Evolutionary conservation across 2,888 invertebrate genomes (phyloP).

Genomic region (Xanthostigma xanthostigma): DNA sequence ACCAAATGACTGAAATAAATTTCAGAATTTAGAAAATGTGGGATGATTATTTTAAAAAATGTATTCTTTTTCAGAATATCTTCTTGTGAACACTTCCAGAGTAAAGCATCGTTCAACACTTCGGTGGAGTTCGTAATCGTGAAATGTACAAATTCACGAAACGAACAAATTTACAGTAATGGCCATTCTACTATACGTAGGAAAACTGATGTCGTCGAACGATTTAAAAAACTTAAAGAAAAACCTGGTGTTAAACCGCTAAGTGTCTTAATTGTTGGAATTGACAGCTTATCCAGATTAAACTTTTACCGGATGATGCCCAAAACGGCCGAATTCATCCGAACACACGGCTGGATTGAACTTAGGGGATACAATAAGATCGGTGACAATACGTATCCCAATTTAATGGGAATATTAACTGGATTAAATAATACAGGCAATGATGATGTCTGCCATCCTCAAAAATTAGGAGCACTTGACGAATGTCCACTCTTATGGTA

Average conservation of each 20-base stretch:
- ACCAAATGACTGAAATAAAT: too few relatives aligned
- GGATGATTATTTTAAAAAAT: neutral
- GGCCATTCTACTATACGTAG: conserved; percentile 31
- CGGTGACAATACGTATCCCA: conserved; percentile 83
- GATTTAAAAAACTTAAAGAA: conserved; percentile 19
- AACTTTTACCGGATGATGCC: conserved; percentile 66
- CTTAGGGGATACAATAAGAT: conserved; percentile 40
- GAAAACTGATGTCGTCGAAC: conserved; percentile 32
- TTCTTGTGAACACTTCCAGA: conserved; percentile 9
- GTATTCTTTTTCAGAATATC: conserved; percentile 8
- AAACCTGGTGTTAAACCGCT: conserved; percentile 24
- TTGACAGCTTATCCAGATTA: conserved; percentile 71
- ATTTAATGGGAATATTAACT: conserved; percentile 67
- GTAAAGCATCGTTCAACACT: conserved; percentile 4
- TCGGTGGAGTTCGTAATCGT: conserved; percentile 6
- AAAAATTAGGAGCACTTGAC: conserved; percentile 41
- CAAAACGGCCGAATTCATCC: conserved; percentile 48
- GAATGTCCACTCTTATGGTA: conserved; percentile 66
- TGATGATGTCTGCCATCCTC: conserved; percentile 34
- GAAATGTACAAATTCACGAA: neutral
- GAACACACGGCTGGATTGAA: conserved; percentile 36
- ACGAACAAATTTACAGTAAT: conserved; percentile 23
- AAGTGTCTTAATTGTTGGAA: conserved; percentile 64
- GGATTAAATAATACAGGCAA: conserved; percentile 41
- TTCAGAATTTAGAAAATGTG: too few relatives aligned